Percentiles rank a stretch among this genome's conserved stretches.
Evolutionary conservation across 2,113 vertebrate genomes (phyloP).

Genomic region (Excalfactoria chinensis): DNA sequence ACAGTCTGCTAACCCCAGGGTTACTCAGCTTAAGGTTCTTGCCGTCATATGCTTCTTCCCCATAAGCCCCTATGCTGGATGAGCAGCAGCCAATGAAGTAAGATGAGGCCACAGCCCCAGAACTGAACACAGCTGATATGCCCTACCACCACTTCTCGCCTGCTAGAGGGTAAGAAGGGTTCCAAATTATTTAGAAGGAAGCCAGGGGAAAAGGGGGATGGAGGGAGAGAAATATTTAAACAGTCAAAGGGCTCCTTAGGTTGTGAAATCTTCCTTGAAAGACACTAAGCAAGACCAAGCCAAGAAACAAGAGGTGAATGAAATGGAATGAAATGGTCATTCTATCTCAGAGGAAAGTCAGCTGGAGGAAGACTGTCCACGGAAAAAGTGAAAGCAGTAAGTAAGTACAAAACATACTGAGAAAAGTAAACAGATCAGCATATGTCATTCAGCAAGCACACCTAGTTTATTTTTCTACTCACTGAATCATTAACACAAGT

Average conservation of each 20-base stretch:
- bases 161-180: not conserved
- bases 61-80: not conserved
- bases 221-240: no score
- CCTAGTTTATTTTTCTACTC: conserved; percentile 11
- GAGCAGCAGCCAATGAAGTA: not conserved
- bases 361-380: not conserved
- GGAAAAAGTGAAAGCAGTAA: not conserved
- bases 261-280: not conserved
- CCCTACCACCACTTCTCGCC: not conserved
- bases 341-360: not conserved
- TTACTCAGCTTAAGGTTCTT: not conserved
- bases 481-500: not conserved
- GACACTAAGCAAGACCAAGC: not conserved
- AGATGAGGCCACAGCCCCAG: not conserved
- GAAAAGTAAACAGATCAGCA: not conserved
- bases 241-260: not conserved
- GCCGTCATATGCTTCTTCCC: not conserved
- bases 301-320: not conserved
- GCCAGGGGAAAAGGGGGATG: no score
- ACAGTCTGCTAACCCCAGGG: not conserved
- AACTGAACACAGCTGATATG: not conserved
- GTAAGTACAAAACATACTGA: not conserved
- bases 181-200: not conserved
- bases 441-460: not conserved
- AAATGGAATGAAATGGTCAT: not conserved